Conservation (phyloP, 2,888 invertebrate species). For the Callosobruchus maculatus region DNA sequence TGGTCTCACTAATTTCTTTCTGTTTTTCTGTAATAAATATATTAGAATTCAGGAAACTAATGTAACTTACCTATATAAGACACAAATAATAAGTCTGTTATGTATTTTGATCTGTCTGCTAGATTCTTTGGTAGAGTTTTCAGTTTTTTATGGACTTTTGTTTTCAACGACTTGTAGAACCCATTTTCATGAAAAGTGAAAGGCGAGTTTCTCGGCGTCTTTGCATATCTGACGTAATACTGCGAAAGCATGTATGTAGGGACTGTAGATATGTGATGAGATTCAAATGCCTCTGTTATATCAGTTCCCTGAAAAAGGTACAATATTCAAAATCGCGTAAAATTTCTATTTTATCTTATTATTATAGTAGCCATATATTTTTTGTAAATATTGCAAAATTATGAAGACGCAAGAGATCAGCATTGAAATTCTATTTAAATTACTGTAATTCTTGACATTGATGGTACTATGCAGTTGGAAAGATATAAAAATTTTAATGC, state of each 20-base stretch:
- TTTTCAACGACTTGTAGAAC: slow-evolving; percentile 68
- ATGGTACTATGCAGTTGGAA: too few species aligned
- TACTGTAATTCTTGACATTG: too few species aligned
- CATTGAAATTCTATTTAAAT: too few species aligned
- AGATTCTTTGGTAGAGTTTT: slow-evolving; percentile 51
- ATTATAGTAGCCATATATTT: too few species aligned
- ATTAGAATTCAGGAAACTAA: not conserved
- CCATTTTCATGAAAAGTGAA: slow-evolving; percentile 70
- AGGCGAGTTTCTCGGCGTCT: slow-evolving; percentile 61
- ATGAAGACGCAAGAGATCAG: too few species aligned
- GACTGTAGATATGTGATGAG: slow-evolving; percentile 60
- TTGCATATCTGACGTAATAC: slow-evolving; percentile 62
- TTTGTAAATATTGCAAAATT: too few species aligned
- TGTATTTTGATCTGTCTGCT: slow-evolving; percentile 40
- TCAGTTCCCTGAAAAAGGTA: slow-evolving; percentile 61
- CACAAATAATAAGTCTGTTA: slow-evolving; percentile 43
- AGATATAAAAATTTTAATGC: too few species aligned
- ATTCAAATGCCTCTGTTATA: slow-evolving; percentile 74
- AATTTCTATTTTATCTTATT: too few species aligned
- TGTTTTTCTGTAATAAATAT: not conserved
- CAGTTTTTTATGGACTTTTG: slow-evolving; percentile 54
- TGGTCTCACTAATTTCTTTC: too few species aligned
- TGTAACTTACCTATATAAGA: slow-evolving; percentile 28
- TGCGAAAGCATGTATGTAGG: slow-evolving; percentile 60
- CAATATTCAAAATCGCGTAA: too few species aligned